A percentile compares a stretch with the other conserved stretches of the same genome.
Evolutionary conservation across 2,888 invertebrate genomes (phyloP).

Genomic region (Scaptomyza cyrtandrae): DNA sequence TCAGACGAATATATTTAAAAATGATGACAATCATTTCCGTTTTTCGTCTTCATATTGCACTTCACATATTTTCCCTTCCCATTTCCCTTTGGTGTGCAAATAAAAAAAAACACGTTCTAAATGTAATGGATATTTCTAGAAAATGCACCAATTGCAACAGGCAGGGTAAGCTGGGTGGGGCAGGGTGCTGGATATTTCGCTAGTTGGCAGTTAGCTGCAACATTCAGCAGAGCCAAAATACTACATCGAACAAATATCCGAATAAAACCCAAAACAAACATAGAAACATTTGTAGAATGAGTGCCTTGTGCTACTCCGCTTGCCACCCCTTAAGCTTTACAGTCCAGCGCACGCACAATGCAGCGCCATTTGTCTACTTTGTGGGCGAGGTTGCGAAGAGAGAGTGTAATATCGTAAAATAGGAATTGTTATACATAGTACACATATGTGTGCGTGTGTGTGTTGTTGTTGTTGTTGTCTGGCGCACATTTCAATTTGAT

Average conservation of each 20-base stretch:
- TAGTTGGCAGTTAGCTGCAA: constrained; percentile 47
- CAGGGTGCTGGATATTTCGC: neutral
- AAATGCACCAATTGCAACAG: constrained; percentile 65
- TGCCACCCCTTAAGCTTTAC: constrained; percentile 38
- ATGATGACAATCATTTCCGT: constrained; percentile 5
- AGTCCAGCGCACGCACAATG: constrained; percentile 69
- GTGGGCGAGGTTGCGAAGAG: constrained; percentile 6
- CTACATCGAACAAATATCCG: neutral
- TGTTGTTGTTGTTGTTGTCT: constrained; percentile 35
- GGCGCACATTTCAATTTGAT: constrained; percentile 64
- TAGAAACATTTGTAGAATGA: constrained; percentile 41
- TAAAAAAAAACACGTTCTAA: constrained; percentile 50
- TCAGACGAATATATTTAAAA: neutral
- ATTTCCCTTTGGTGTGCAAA: constrained; percentile 62
- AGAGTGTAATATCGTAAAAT: neutral
- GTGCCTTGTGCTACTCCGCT: constrained; percentile 5
- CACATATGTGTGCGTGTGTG: constrained; percentile 29
- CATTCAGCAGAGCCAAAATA: constrained; percentile 40
- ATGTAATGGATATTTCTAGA: constrained; percentile 71
- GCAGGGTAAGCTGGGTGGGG: constrained; percentile 3
- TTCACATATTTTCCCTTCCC: constrained; percentile 40
- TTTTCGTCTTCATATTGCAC: constrained; percentile 8
- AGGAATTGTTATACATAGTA: constrained; percentile 5
- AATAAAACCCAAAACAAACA: constrained; percentile 25
- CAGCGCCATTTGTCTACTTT: constrained; percentile 66